phyloP scores from a whole-genome alignment of 2,888 invertebrate genomes.

The Palloptera scutellata region DNA sequence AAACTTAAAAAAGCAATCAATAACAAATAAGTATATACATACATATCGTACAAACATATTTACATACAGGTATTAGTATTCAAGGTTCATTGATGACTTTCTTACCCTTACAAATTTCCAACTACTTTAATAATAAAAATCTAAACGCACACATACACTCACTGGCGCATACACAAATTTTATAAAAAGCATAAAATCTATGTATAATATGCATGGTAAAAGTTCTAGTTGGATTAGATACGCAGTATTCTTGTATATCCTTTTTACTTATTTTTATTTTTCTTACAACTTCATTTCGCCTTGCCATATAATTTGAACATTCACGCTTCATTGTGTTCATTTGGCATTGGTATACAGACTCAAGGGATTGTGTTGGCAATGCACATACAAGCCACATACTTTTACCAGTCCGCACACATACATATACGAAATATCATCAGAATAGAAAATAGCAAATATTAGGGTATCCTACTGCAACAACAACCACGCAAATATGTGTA shows the following conservation, averaged over 20 bases:
- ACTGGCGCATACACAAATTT: too few species aligned
- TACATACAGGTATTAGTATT: too few species aligned
- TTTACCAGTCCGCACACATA: neutral
- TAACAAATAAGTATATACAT: too few species aligned
- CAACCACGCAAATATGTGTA: neutral
- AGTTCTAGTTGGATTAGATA: neutral
- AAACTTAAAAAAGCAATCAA: too few species aligned
- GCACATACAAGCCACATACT: neutral
- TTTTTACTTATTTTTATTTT: neutral
- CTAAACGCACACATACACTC: too few species aligned
- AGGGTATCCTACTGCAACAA: neutral
- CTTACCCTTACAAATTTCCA: too few species aligned
- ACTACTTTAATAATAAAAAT: too few species aligned
- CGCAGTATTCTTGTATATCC: neutral
- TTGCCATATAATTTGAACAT: constrained; percentile 18
- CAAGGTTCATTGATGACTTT: too few species aligned
- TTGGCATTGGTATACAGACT: neutral
- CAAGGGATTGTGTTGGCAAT: neutral
- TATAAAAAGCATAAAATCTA: too few species aligned
- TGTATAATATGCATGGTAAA: neutral
- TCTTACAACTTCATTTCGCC: constrained; percentile 3
- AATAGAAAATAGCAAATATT: neutral
- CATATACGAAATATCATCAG: neutral
- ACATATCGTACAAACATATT: too few species aligned
- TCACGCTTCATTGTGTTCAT: constrained; percentile 7